A percentile compares a stretch with the other conserved stretches of the same genome.
phyloP scores from a whole-genome alignment of 2,888 invertebrate species.

The Drosophila phalerata region DNA sequence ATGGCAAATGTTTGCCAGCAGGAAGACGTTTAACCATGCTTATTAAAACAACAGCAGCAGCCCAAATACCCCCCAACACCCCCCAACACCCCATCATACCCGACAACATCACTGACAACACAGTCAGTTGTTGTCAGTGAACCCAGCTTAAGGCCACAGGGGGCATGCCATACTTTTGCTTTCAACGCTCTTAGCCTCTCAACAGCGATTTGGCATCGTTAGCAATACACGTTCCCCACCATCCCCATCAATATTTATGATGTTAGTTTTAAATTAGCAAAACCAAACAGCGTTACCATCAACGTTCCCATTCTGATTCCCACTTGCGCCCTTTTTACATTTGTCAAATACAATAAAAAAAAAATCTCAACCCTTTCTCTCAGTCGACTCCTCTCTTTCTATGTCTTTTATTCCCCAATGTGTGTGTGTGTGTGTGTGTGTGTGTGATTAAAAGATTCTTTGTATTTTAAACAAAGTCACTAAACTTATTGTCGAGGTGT shows the following conservation, averaged over 20 bases:
- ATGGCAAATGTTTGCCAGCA: conserved; percentile 78
- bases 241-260: conserved; percentile 75
- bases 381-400: background rate
- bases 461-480: conserved; percentile 17
- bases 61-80: conserved; percentile 13
- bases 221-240: background rate
- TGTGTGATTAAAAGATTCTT: conserved; percentile 32
- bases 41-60: conserved; percentile 62
- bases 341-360: conserved; percentile 46
- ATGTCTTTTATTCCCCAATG: conserved; percentile 13
- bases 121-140: conserved; percentile 57
- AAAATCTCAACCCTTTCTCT: background rate
- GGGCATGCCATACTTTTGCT: conserved; percentile 78
- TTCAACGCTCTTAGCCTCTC: conserved; percentile 46
- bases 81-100: background rate
- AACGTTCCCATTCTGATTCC: conserved; percentile 57
- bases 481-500: conserved; percentile 5
- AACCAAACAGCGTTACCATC: conserved; percentile 71
- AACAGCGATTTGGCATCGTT: conserved; percentile 48
- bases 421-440: background rate
- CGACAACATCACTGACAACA: conserved; percentile 2
- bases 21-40: conserved; percentile 75
- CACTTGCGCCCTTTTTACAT: conserved; percentile 46
- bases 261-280: conserved; percentile 79
- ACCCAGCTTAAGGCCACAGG: conserved; percentile 64